Evolutionary conservation across 1,140 invertebrate genomes (phyloP), one percentile per base, ranked within the genome.

Genomic region (Campodea augens): DNA sequence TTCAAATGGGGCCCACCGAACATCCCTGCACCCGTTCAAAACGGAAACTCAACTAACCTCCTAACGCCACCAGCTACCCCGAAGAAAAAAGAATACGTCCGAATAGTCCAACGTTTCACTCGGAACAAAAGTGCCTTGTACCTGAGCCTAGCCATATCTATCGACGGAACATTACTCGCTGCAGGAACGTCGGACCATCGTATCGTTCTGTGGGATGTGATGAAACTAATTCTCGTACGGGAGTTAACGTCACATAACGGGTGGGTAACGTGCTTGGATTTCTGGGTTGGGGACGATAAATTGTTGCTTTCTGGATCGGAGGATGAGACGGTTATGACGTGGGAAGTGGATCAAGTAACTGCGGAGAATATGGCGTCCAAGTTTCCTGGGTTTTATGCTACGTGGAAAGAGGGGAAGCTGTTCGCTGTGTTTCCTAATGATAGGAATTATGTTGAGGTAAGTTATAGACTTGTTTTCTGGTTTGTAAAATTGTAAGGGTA

Each of bases 271-370:
- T 47, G 46, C n/a, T 32, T 52, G 32, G 49, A 48, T 37, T 52
- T 53, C 42, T 51, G 46, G 5, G 22, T 38, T 4, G 50, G 50
- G 2, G 51, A 53, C 22, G 4, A 29, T 3, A 46, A 41, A n/a
- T 45, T 45, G 12, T 37, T 53, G 15, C 25, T 53, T 13, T 47
- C 47, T 20, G 49, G 47, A 22, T 46, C 44, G 40, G 51, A 51
- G 24, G 51, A 53, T 49, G 46, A 51, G 5, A 47, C 47, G n/a
- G 49, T 51, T 4, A 53, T 51, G 49, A 39, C 49, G 12, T 53
- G 51, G 51, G 51, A 53, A 42, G 25, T 51, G 12, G 44, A 46
- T 15, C 44, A 51, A 25, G 49, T 48, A 38, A 39, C 45, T 25
- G 29, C 22, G 7, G 49, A 44, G 24, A 44, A n/a, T n/a, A n/a